phyloP scores from a whole-genome alignment of 1,140 invertebrate species.

The Globodera ellingtonae region DNA sequence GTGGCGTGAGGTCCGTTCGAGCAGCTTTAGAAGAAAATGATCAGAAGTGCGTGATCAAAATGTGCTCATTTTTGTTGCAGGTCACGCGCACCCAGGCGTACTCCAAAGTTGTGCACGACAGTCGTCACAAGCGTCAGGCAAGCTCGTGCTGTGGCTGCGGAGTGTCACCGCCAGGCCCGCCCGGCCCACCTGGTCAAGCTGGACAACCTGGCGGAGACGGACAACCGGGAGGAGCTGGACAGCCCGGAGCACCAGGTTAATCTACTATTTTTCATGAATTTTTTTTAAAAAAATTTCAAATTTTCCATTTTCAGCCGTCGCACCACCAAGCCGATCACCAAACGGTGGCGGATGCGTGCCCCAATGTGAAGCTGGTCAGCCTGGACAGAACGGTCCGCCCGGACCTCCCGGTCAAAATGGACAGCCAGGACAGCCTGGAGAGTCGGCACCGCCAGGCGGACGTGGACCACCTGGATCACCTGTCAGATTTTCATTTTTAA shows the following conservation, averaged over 20 bases:
- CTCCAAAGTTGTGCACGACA: conserved; percentile 1
- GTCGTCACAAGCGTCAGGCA: background rate
- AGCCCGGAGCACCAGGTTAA: conserved; percentile 10
- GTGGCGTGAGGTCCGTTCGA: too few species aligned
- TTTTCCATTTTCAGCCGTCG: background rate
- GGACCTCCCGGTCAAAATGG: conserved; percentile 44
- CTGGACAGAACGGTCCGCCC: conserved; percentile 35
- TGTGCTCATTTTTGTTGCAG: too few species aligned
- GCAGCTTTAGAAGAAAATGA: too few species aligned
- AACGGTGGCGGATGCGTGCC: too few species aligned
- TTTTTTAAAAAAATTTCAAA: too few species aligned
- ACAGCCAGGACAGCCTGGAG: conserved; percentile 39
- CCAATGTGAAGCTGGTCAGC: conserved; percentile 14
- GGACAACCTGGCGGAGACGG: conserved; percentile 21
- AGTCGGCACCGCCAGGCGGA: conserved; percentile 21
- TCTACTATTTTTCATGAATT: too few species aligned
- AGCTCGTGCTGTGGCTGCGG: conserved; percentile 47
- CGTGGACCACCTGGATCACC: conserved; percentile 41
- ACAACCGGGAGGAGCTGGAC: conserved; percentile 3
- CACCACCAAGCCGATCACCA: background rate
- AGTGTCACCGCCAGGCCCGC: conserved; percentile 45
- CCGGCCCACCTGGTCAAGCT: conserved; percentile 39
- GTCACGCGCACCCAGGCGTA: too few species aligned
- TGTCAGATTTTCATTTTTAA: background rate
- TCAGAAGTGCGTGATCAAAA: too few species aligned